A percentile compares a stretch with the other conserved stretches of the same genome.
Conservation (phyloP, 2,888 invertebrate genomes). For the Masnerella sp. region DNA sequence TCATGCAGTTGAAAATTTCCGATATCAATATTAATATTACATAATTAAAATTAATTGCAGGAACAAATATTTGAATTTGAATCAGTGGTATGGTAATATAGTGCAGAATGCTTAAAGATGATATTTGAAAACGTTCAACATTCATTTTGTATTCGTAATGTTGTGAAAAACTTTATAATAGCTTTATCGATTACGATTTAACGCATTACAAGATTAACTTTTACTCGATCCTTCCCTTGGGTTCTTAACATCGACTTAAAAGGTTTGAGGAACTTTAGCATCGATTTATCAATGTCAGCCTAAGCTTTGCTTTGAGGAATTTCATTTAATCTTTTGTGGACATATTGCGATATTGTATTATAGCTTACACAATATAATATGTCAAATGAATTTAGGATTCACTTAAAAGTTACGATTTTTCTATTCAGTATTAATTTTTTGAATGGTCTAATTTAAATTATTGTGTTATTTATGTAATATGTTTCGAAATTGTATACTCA, state of each 20-base stretch:
- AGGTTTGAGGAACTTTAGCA: slow-evolving; percentile 54
- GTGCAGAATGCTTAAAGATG: background rate
- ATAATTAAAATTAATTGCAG: no score
- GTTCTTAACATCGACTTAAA: slow-evolving; percentile 54
- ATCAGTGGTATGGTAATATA: no score
- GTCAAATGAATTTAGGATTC: no score
- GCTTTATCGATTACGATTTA: slow-evolving; percentile 47
- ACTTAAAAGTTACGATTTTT: no score
- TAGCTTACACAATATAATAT: slow-evolving; percentile 39
- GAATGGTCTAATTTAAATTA: no score
- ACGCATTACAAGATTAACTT: slow-evolving; percentile 54
- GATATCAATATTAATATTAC: no score
- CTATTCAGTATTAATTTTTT: no score
- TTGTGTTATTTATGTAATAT: no score
- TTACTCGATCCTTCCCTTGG: slow-evolving; percentile 45
- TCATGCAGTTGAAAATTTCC: no score
- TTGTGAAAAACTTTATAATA: slow-evolving; percentile 39
- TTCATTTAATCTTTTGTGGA: slow-evolving; percentile 47
- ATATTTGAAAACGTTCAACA: background rate
- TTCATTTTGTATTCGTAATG: slow-evolving; percentile 29
- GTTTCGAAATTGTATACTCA: no score
- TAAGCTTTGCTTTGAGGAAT: slow-evolving; percentile 46
- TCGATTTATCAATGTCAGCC: slow-evolving; percentile 54
- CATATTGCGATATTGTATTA: slow-evolving; percentile 50
- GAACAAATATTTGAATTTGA: no score